Evolutionary conservation across 2,888 invertebrate genomes (phyloP), one percentile per base, ranked within the genome.

Genomic region (Calliopum simillimum): DNA sequence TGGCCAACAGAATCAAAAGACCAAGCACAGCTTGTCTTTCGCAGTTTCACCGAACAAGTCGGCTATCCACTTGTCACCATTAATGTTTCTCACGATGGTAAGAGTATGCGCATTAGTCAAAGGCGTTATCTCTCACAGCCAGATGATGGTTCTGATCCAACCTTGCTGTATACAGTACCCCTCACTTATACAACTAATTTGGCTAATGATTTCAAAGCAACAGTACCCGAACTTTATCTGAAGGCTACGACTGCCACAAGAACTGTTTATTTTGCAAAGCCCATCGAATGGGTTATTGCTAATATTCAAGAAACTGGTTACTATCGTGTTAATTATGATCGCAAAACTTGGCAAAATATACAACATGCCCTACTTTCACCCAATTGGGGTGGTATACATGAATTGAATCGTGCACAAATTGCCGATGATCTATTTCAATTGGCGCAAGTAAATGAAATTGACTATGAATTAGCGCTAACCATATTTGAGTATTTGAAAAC

Each of bases 381-480:
- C 4, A 76, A 79, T 8, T 84, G 81, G 79, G 69, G 77, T 46
- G 76, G 67, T 3, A 91, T 94, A 64, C 88, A 91, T 74, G 88
- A 89, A 55, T 83, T 91, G 13, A 94, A 94, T 83, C 88, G 92
- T 77, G 94, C 94, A 4, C 94, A 95, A 86, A 88, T 93, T 33
- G 89, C 97, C 13, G 93, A 96, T 78, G 97, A 97, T 83, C 88
- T 92, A 1, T 88, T 93, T 76, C 91, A 91, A 83, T 88, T 93
- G 70, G 94, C 93, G n/a, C 88, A 92, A 61, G 89, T 90, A n/a
- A 89, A 90, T 2, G 77, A 88, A 21, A 85, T 93, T 73, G 78
- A 84, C 0, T 93, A 94, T 79, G 81, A 84, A 0, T 84, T 88
- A n/a, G 90, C 92, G 0, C 88, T 96, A 55, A 87, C 88, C 16